These are phyloP conservation scores for Embiotoca jacksoni DNA, from an alignment of 2,113 vertebrate species.

Conservation along the genomic window DNA sequence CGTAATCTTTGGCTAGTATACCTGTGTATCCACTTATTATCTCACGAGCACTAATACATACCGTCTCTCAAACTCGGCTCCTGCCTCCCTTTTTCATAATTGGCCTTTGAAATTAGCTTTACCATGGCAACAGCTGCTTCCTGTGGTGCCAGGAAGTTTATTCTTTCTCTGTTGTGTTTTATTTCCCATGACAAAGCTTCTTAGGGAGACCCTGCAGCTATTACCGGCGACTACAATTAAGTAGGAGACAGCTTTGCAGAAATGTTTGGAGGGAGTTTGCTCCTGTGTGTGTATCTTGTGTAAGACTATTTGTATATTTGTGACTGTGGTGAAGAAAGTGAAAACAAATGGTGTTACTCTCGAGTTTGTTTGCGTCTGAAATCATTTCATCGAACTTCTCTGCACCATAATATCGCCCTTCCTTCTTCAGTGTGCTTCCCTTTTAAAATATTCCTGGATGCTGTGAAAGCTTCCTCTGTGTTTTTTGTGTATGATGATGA, in stretches of 20 bases:
- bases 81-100: slow-evolving; percentile 28
- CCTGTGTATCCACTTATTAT: not conserved
- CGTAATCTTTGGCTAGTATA: slow-evolving; percentile 10
- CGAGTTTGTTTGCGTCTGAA: not conserved
- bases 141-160: slow-evolving; percentile 71
- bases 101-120: slow-evolving; percentile 54
- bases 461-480: slow-evolving; percentile 19
- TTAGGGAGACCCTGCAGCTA: slow-evolving; percentile 58
- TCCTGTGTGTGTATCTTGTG: not conserved
- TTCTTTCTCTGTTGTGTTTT: slow-evolving; percentile 67
- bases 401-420: not conserved
- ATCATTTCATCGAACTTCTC: slow-evolving; percentile 13
- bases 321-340: not conserved
- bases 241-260: slow-evolving; percentile 53
- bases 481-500: slow-evolving; percentile 24
- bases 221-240: slow-evolving; percentile 60
- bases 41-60: slow-evolving; percentile 4
- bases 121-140: slow-evolving; percentile 67
- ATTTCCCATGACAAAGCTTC: slow-evolving; percentile 73
- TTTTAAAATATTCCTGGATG: slow-evolving; percentile 5
- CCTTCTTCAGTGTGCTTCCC: not conserved
- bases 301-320: not conserved
- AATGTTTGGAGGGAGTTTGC: slow-evolving; percentile 36
- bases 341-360: not conserved
- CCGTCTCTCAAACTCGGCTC: slow-evolving; percentile 7